Percentiles rank a stretch among this genome's conserved stretches.
Conservation (phyloP, 2,113 vertebrate species). For the Cochlearius cochlearius region DNA sequence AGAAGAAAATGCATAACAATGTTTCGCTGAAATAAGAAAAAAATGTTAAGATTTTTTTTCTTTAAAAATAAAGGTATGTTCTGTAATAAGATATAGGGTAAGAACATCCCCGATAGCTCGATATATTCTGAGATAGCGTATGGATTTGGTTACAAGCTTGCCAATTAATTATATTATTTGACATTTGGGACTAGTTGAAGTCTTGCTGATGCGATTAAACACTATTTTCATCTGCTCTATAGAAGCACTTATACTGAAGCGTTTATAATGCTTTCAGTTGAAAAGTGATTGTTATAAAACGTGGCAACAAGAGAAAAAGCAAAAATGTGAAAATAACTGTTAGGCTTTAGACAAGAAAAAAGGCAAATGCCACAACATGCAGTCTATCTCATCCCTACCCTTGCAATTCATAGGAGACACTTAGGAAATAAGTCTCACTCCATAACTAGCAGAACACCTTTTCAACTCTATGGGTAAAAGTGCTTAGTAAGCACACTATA, state of each 20-base stretch:
- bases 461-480: slow-evolving; percentile 8
- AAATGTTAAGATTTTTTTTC: background rate
- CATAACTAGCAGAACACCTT: slow-evolving; percentile 1
- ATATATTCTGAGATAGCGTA: background rate
- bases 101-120: background rate
- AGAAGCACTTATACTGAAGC: background rate
- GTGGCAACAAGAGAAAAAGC: background rate
- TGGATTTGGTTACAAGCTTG: background rate
- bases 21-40: background rate
- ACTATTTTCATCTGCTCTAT: background rate
- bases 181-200: background rate
- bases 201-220: slow-evolving; percentile 22
- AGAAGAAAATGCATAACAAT: background rate
- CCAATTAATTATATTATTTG: slow-evolving; percentile 41
- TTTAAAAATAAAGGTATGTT: background rate
- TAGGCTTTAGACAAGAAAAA: slow-evolving; percentile 3
- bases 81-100: background rate
- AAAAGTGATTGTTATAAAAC: background rate
- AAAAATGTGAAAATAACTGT: background rate
- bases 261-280: background rate
- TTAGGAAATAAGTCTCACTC: slow-evolving; percentile 1
- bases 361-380: background rate
- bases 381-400: background rate
- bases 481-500: slow-evolving; percentile 50
- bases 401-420: slow-evolving; percentile 34